A percentile compares a stretch with the other conserved stretches of the same genome.
These are phyloP conservation scores for Zosterops hypoxanthus DNA, from an alignment of 2,113 vertebrate species.

Conservation along the genomic window DNA sequence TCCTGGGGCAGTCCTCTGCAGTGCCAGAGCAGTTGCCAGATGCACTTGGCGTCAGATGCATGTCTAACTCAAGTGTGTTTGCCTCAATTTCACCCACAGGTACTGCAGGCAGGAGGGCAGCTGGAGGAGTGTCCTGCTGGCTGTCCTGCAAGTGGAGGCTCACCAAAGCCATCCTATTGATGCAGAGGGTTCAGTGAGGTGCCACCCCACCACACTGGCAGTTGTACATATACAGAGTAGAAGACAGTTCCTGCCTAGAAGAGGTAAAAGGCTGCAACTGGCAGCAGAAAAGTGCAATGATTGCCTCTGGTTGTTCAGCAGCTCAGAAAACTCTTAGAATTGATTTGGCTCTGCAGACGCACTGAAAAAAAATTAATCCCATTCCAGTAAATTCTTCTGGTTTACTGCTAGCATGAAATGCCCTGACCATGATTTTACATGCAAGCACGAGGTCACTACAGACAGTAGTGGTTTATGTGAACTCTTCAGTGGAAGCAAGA, in stretches of 20 bases:
- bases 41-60: conserved; percentile 27
- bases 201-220: neutral
- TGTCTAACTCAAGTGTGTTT: neutral
- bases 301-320: conserved; percentile 30
- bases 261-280: neutral
- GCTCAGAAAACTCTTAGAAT: conserved; percentile 30
- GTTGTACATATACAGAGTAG: neutral
- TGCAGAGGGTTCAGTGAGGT: neutral
- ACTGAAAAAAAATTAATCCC: conserved; percentile 9
- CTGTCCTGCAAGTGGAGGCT: neutral
- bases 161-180: neutral
- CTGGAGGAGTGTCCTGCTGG: neutral
- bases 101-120: neutral
- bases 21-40: conserved; percentile 20
- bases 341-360: neutral
- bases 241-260: neutral
- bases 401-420: neutral
- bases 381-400: conserved; percentile 25
- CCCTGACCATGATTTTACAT: neutral
- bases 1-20: conserved; percentile 50
- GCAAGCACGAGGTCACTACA: neutral
- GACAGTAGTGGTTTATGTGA: neutral
- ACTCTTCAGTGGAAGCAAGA: neutral
- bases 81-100: neutral
- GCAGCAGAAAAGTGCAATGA: conserved; percentile 1